Evolutionary conservation across 2,113 vertebrate species (phyloP).

Genomic region (Catharus minimus): DNA sequence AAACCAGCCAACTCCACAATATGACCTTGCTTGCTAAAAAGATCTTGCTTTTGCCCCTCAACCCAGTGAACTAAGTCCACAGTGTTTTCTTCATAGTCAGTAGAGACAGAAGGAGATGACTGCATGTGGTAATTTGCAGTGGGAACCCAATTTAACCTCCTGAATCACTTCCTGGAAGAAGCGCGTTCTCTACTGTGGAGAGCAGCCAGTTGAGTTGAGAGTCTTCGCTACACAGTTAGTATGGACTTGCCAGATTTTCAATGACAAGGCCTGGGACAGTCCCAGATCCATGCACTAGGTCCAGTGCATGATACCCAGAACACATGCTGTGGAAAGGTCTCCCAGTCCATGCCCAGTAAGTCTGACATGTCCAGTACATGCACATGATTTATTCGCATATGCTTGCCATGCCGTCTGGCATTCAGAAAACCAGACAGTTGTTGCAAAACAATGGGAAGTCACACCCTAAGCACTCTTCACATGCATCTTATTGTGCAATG

Average conservation of each 20-base stretch:
- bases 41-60: not conserved
- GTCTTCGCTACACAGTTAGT: fast-evolving
- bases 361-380: not conserved
- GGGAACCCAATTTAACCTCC: not conserved
- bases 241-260: not conserved
- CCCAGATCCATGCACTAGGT: not conserved
- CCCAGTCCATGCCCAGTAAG: not conserved
- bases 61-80: not conserved
- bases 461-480: not conserved
- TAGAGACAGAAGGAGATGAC: not conserved
- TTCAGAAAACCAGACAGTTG: not conserved
- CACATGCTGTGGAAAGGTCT: not conserved
- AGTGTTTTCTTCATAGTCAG: not conserved
- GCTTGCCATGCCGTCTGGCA: fast-evolving
- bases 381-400: not conserved
- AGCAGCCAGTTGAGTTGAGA: not conserved
- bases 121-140: not conserved
- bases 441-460: constrained; percentile 13
- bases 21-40: not conserved
- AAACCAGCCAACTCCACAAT: not conserved
- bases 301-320: fast-evolving
- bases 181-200: fast-evolving
- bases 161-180: constrained; percentile 16
- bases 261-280: not conserved
- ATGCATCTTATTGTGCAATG: not conserved